These are phyloP conservation scores for Amblyraja radiata DNA, from an alignment of 2,797 vertebrate species.

Conservation along the genomic window DNA sequence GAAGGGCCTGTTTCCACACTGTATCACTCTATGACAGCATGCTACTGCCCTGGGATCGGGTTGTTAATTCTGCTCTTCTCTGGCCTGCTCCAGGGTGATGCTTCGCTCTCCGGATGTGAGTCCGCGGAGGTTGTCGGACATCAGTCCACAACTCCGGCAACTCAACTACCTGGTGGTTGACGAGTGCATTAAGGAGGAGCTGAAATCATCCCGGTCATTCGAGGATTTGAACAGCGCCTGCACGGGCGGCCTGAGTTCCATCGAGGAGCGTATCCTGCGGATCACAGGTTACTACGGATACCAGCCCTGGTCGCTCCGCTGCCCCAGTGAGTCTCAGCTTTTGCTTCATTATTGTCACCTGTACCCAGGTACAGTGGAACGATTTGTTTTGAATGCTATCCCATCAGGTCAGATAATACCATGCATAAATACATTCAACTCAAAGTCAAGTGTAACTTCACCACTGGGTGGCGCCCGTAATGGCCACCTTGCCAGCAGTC, in stretches of 20 bases:
- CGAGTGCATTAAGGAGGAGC: slow-evolving; percentile 85
- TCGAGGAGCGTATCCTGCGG: slow-evolving; percentile 84
- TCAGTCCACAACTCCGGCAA: slow-evolving; percentile 93
- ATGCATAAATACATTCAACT: too few species aligned
- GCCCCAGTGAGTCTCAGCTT: slow-evolving; percentile 67
- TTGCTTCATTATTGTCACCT: background rate
- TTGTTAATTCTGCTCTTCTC: background rate
- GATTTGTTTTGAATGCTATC: too few species aligned
- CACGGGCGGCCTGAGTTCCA: slow-evolving; percentile 67
- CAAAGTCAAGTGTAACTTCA: too few species aligned
- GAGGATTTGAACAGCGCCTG: slow-evolving; percentile 81
- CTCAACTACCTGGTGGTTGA: slow-evolving; percentile 89
- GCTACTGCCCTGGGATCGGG: too few species aligned
- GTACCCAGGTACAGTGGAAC: too few species aligned
- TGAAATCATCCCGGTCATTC: slow-evolving; percentile 85
- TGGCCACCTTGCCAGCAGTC: too few species aligned
- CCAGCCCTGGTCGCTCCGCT: slow-evolving; percentile 82
- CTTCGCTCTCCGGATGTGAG: slow-evolving; percentile 85
- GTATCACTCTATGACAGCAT: too few species aligned
- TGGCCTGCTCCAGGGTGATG: slow-evolving; percentile 70
- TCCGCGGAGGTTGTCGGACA: slow-evolving; percentile 89
- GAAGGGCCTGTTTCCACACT: too few species aligned
- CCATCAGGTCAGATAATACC: too few species aligned
- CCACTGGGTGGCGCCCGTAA: too few species aligned
- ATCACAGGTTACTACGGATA: slow-evolving; percentile 95